Percentiles rank a stretch among this genome's conserved stretches.
Conservation (phyloP, 2,797 vertebrate genomes). For the Eleutherodactylus coqui region DNA sequence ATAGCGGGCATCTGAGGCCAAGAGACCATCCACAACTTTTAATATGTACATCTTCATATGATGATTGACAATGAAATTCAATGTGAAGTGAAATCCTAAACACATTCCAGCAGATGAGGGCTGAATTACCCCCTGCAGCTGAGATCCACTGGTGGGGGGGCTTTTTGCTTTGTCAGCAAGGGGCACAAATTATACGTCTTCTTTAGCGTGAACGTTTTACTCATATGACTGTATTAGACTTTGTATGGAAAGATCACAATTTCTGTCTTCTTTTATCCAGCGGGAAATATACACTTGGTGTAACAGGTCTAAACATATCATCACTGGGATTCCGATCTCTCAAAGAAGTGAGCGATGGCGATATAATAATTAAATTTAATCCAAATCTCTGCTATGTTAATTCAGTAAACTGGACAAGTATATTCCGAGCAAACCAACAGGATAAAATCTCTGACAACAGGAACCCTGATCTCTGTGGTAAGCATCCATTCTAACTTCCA, state of each 20-base stretch:
- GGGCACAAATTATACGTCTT: too few species aligned
- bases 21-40: too few species aligned
- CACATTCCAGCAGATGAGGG: too few species aligned
- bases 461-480: constrained; percentile 76
- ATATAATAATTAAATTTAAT: constrained; percentile 80
- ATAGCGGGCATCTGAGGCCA: too few species aligned
- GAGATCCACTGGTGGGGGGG: too few species aligned
- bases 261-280: constrained; percentile 61
- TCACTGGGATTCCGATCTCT: constrained; percentile 87
- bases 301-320: constrained; percentile 76
- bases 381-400: constrained; percentile 80
- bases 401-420: constrained; percentile 77
- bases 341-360: constrained; percentile 88
- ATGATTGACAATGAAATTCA: too few species aligned
- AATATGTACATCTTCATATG: too few species aligned
- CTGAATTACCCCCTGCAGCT: too few species aligned
- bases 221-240: neutral
- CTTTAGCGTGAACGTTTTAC: too few species aligned
- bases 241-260: neutral
- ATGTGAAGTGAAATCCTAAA: too few species aligned
- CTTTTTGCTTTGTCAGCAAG: too few species aligned
- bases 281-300: constrained; percentile 75
- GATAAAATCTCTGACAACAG: constrained; percentile 71
- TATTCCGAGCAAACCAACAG: constrained; percentile 82
- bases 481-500: constrained; percentile 67